Conservation (phyloP, 1,140 invertebrate genomes). For the Sminthurides bifidus region DNA sequence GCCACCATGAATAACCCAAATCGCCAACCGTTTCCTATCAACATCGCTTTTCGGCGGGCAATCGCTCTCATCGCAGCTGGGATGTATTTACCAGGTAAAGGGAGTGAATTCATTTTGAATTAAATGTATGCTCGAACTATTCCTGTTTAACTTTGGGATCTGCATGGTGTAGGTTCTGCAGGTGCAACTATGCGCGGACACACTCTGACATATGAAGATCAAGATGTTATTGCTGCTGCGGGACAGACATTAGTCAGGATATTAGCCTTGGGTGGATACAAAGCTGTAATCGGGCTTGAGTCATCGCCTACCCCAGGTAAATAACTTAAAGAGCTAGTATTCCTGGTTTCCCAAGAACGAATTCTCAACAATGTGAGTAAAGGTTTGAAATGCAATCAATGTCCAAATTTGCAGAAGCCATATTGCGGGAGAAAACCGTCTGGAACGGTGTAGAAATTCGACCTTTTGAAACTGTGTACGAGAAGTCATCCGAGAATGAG, state of each 20-base stretch:
- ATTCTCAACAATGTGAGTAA: too few species aligned
- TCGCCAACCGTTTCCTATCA: conserved; percentile 80
- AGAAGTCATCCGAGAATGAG: too few species aligned
- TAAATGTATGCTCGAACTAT: conserved; percentile 3
- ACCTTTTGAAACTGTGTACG: too few species aligned
- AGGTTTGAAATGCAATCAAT: too few species aligned
- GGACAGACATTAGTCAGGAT: conserved; percentile 79
- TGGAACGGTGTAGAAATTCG: too few species aligned
- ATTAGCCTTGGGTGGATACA: conserved; percentile 79
- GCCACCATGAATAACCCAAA: conserved; percentile 93
- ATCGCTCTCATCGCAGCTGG: conserved; percentile 87
- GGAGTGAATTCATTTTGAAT: background rate
- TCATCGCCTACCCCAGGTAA: too few species aligned
- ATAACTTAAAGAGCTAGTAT: too few species aligned
- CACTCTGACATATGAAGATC: conserved; percentile 85
- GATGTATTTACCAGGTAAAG: conserved; percentile 48
- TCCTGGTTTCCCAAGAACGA: too few species aligned
- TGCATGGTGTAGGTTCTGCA: conserved; percentile 59
- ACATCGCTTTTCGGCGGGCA: conserved; percentile 72
- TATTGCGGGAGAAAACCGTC: too few species aligned
- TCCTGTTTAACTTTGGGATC: too few species aligned
- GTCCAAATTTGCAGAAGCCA: too few species aligned
- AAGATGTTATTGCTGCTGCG: conserved; percentile 84
- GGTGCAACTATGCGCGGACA: conserved; percentile 77
- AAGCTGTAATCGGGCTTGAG: too few species aligned